Percentiles rank a stretch among this genome's conserved stretches.
These are phyloP conservation scores for Trachurus trachurus DNA, from an alignment of 2,797 vertebrate species.

Conservation along the genomic window DNA sequence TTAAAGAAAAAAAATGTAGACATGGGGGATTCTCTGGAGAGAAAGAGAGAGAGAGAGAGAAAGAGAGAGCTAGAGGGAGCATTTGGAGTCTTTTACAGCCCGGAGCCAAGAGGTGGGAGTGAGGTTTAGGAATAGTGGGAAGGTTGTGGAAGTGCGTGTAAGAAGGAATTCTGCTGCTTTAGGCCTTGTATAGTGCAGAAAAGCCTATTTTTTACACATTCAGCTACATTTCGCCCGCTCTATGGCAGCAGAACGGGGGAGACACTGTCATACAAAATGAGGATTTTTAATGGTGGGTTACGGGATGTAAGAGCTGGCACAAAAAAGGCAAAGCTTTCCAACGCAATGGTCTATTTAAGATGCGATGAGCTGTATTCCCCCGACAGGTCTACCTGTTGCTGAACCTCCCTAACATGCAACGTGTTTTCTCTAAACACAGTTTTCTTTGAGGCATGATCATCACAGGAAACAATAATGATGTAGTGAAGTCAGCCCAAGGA, in stretches of 20 bases:
- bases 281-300: conserved; percentile 51
- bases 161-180: conserved; percentile 54
- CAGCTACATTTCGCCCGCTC: conserved; percentile 16
- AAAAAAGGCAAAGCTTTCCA: background rate
- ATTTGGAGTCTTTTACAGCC: conserved; percentile 53
- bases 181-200: conserved; percentile 51
- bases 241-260: conserved; percentile 21
- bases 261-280: conserved; percentile 40
- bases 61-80: conserved; percentile 62
- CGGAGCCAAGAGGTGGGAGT: conserved; percentile 72
- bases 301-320: conserved; percentile 26
- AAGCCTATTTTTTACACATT: conserved; percentile 67
- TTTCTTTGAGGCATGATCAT: conserved; percentile 17
- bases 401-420: background rate
- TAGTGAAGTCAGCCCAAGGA: conserved; percentile 53
- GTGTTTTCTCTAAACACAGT: conserved; percentile 10
- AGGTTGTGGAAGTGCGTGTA: conserved; percentile 61
- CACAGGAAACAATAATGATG: conserved; percentile 26
- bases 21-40: conserved; percentile 76
- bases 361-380: background rate
- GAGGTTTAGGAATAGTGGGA: conserved; percentile 60
- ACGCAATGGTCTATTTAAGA: background rate
- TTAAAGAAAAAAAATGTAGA: conserved; percentile 78
- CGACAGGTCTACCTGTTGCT: conserved; percentile 45
- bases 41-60: conserved; percentile 41